Percentiles rank a stretch among this genome's conserved stretches.
Evolutionary conservation across 2,888 invertebrate genomes (phyloP).

Genomic region (Cerastoderma edule): DNA sequence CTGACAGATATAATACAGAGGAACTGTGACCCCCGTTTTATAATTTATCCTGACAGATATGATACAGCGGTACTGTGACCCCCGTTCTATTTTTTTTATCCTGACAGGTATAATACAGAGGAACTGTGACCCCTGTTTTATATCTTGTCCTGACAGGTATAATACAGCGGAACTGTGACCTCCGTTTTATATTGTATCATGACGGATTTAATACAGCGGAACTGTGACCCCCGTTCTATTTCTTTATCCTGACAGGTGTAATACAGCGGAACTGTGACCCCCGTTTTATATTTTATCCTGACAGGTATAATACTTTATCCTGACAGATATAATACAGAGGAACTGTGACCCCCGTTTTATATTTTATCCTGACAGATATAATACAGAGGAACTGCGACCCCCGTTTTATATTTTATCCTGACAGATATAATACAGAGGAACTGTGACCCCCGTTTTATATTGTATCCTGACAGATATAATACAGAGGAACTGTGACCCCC

Average conservation of each 20-base stretch:
- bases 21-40: constrained; percentile 71
- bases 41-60: constrained; percentile 18
- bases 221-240: background rate
- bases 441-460: constrained; percentile 2
- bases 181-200: background rate
- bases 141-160: constrained; percentile 15
- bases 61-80: constrained; percentile 21
- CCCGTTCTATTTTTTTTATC: background rate
- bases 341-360: constrained; percentile 14
- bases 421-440: constrained; percentile 29
- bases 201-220: constrained; percentile 29
- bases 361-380: constrained; percentile 21
- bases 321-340: constrained; percentile 26
- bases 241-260: constrained; percentile 18
- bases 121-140: constrained; percentile 16
- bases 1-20: constrained; percentile 26
- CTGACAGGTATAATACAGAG: constrained; percentile 25
- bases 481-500: constrained; percentile 21
- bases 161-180: constrained; percentile 25
- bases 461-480: constrained; percentile 24
- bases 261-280: constrained; percentile 26
- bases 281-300: background rate
- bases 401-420: background rate
- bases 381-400: constrained; percentile 25
- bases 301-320: constrained; percentile 15